Evolutionary conservation across 2,113 vertebrate genomes (phyloP).

Genomic region (Cyrtonyx montezumae): DNA sequence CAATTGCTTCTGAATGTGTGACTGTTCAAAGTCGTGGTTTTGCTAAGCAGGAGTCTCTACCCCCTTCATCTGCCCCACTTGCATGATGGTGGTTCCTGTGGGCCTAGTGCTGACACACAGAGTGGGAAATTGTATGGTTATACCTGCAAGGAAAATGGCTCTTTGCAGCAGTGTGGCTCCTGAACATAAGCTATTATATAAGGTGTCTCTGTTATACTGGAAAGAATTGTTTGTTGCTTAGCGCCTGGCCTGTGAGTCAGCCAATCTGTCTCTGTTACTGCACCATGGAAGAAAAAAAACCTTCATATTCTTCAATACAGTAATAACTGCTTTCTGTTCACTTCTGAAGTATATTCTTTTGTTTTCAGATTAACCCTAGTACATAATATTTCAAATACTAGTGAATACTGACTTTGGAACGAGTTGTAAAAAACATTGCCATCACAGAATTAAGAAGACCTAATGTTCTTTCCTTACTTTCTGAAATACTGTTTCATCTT

Average conservation of each 20-base stretch:
- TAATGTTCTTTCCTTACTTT: neutral
- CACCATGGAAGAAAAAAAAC: neutral
- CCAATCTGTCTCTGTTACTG: slow-evolving; percentile 2
- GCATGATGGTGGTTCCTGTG: accelerated
- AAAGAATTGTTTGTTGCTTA: slow-evolving; percentile 46
- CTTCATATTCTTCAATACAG: neutral
- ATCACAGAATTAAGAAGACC: neutral
- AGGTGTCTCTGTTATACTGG: neutral
- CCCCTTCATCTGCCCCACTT: neutral
- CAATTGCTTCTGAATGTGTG: neutral
- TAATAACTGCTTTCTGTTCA: neutral
- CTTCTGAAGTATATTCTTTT: neutral
- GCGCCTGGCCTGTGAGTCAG: slow-evolving; percentile 14
- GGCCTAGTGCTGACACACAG: neutral
- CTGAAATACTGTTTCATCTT: neutral
- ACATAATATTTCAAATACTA: neutral
- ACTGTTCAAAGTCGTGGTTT: neutral
- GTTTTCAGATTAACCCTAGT: neutral
- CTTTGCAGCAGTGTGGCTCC: neutral
- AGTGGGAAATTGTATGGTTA: neutral
- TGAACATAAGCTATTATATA: neutral
- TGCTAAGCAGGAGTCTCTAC: neutral
- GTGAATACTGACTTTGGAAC: neutral
- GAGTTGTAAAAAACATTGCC: neutral
- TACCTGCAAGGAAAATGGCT: neutral